These are phyloP conservation scores for Dipodomys stephensi DNA, from an alignment of 2,113 vertebrate genomes.

Conservation along the genomic window DNA sequence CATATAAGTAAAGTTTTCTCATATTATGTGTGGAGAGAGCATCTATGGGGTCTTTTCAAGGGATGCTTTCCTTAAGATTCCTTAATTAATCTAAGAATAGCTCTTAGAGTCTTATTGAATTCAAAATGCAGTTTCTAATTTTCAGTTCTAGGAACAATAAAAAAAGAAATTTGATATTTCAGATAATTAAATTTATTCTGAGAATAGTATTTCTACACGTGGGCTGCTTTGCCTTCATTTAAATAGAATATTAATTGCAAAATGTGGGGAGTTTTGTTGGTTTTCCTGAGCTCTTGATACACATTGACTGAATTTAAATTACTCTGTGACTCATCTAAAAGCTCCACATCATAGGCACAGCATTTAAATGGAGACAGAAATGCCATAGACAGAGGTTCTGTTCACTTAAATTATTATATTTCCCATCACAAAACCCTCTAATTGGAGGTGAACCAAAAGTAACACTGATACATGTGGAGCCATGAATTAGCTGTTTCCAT, in stretches of 20 bases:
- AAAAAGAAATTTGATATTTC: neutral
- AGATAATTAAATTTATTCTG: constrained; percentile 63
- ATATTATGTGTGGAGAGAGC: constrained; percentile 8
- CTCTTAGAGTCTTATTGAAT: constrained; percentile 35
- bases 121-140: constrained; percentile 51
- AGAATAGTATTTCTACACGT: constrained; percentile 5
- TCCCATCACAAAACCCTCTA: constrained; percentile 59
- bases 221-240: neutral
- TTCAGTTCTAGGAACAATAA: constrained; percentile 58
- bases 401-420: neutral
- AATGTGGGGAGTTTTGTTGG: neutral
- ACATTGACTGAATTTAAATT: constrained; percentile 62
- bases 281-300: constrained; percentile 19
- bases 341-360: constrained; percentile 21
- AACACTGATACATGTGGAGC: neutral
- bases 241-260: constrained; percentile 58
- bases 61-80: neutral
- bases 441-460: constrained; percentile 70
- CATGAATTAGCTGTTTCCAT: constrained; percentile 63
- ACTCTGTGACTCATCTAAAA: constrained; percentile 59
- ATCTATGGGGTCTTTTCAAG: neutral
- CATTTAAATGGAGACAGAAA: constrained; percentile 73
- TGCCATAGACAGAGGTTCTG: constrained; percentile 54
- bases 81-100: constrained; percentile 68
- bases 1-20: constrained; percentile 29